Percentiles rank a stretch among this genome's conserved stretches.
Conservation (phyloP, 2,797 vertebrate genomes). For the Clarias fuscus region DNA sequence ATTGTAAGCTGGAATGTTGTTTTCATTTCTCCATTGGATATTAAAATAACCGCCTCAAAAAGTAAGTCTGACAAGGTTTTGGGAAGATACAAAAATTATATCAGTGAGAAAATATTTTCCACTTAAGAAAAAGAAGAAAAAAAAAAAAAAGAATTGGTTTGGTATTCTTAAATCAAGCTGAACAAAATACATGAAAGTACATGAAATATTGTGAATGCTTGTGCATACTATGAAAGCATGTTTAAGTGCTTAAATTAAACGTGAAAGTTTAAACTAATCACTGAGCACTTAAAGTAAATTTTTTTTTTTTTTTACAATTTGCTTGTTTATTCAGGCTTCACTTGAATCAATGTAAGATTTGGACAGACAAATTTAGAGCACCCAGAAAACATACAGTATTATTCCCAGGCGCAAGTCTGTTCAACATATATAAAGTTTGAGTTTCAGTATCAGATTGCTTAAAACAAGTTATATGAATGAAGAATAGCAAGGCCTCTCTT, state of each 20-base stretch:
- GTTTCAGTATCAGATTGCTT: background rate
- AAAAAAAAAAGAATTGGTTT: background rate
- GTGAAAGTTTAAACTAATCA: background rate
- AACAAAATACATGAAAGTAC: slow-evolving; percentile 9
- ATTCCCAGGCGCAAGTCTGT: background rate
- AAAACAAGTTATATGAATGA: background rate
- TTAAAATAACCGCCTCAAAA: slow-evolving; percentile 42
- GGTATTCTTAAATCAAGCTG: slow-evolving; percentile 8
- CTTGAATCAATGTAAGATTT: background rate
- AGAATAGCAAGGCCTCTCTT: background rate
- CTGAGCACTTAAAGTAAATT: background rate
- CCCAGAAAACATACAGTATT: background rate
- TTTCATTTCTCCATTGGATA: slow-evolving; percentile 36
- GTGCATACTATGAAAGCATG: slow-evolving; percentile 11
- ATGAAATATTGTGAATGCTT: slow-evolving; percentile 14
- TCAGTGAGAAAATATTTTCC: slow-evolving; percentile 34
- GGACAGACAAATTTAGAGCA: background rate
- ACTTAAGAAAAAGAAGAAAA: slow-evolving; percentile 33
- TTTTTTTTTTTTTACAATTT: background rate
- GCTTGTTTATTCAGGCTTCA: background rate
- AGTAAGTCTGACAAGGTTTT: slow-evolving; percentile 1
- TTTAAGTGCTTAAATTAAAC: slow-evolving; percentile 25
- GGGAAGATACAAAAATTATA: slow-evolving; percentile 28
- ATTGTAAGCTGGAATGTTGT: slow-evolving; percentile 50
- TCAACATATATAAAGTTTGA: background rate